Percentiles rank a stretch among this genome's conserved stretches.
phyloP scores from a whole-genome alignment of 1,140 invertebrate species.

The Heliconius melpomene region DNA sequence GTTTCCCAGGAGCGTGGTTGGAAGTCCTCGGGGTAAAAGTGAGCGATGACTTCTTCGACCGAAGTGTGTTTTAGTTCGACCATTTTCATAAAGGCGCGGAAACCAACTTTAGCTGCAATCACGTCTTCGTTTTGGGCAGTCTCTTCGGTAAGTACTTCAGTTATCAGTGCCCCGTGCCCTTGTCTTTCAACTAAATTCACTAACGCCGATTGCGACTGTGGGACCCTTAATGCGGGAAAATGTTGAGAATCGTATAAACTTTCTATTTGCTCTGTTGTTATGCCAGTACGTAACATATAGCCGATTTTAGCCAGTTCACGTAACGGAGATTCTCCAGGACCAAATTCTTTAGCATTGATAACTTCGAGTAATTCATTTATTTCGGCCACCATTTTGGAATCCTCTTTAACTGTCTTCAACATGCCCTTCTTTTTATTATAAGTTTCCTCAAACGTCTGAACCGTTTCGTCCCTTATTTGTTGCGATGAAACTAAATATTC shows the following conservation, averaged over 20 bases:
- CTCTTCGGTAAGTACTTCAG: constrained; percentile 90
- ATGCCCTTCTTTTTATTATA: constrained; percentile 83
- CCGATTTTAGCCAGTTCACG: constrained; percentile 91
- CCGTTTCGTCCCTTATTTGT: constrained; percentile 81
- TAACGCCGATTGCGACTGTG: constrained; percentile 89
- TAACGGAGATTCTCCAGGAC: constrained; percentile 88
- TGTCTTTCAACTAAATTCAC: constrained; percentile 91
- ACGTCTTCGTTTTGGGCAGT: constrained; percentile 87
- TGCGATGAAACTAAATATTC: constrained; percentile 83
- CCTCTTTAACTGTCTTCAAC: constrained; percentile 82
- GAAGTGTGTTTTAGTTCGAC: constrained; percentile 89
- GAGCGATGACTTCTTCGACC: constrained; percentile 91
- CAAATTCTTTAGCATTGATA: constrained; percentile 89
- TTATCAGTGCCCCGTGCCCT: constrained; percentile 89
- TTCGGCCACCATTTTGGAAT: constrained; percentile 84
- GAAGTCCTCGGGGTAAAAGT: constrained; percentile 91
- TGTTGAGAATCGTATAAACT: constrained; percentile 88
- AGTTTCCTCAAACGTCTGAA: constrained; percentile 81
- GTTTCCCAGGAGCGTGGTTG: constrained; percentile 89
- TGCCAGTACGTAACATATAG: constrained; percentile 87
- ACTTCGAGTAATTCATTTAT: constrained; percentile 88
- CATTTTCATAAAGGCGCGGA: constrained; percentile 92
- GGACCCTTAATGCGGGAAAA: constrained; percentile 88
- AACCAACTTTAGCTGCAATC: constrained; percentile 88
- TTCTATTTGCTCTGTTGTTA: constrained; percentile 89